These are phyloP conservation scores for Glyptemys insculpta DNA, from an alignment of 2,797 vertebrate genomes.

Conservation along the genomic window DNA sequence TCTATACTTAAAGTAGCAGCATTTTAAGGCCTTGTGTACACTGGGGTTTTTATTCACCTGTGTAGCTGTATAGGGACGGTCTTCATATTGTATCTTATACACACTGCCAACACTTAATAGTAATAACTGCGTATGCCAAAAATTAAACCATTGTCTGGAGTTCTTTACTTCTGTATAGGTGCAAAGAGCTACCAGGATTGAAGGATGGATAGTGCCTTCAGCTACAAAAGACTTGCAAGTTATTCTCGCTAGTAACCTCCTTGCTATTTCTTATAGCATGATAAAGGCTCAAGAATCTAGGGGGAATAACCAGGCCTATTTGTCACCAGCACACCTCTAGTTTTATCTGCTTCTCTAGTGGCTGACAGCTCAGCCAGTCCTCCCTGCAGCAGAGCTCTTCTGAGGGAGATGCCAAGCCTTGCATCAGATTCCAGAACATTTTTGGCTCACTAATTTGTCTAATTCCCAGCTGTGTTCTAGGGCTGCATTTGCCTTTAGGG, in stretches of 20 bases:
- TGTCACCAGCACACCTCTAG: neutral
- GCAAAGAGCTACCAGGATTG: too few relatives aligned
- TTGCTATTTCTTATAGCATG: neutral
- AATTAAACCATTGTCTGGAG: neutral
- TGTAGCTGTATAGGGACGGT: neutral
- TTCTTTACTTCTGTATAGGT: neutral
- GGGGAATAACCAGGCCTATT: neutral
- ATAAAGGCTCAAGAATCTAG: neutral
- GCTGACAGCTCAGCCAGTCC: neutral
- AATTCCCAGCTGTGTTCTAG: neutral
- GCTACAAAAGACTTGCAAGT: neutral
- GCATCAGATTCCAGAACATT: neutral
- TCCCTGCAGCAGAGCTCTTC: neutral
- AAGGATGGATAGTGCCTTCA: neutral
- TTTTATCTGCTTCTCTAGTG: neutral
- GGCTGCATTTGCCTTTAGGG: neutral
- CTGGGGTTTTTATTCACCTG: neutral
- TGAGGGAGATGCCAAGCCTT: neutral
- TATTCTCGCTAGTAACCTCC: slow-evolving; percentile 27
- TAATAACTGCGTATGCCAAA: neutral
- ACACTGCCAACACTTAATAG: neutral
- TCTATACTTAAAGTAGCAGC: neutral
- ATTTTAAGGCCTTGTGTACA: neutral
- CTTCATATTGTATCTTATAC: neutral
- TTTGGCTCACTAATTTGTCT: neutral